Base-by-base conservation (phyloP, 1,140 invertebrate genomes). In the Lepidurus apus region DNA sequence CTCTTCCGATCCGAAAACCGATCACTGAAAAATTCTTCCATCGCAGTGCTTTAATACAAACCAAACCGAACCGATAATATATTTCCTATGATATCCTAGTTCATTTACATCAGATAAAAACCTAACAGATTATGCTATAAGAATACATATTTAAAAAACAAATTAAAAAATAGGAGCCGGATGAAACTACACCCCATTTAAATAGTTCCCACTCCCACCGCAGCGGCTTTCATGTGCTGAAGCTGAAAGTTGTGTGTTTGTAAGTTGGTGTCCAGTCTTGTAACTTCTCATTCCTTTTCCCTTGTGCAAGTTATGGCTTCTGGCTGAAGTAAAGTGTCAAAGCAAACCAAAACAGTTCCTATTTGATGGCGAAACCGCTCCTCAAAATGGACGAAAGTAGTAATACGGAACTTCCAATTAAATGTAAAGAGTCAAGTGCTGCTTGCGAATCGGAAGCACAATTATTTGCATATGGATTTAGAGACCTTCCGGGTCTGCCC, bases 401-500 rank as follows among this genome's bases (percentile, higher is more conserved):
- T 17, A 65, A 5, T 13, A 65, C 6, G 1, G 53, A 65, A 21
- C 13, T 4, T 21, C n/a, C 1, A n/a, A 21, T 65, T 65, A 21
- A 65, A 13, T 13, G 17, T 65, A 65, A n/a, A 65, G 53, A 65
- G 53, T n/a, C 53, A 7, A 65, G 21, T 21, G 53, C 21, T 65
- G 17, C 13, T 13, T 65, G 53, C 13, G 21, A 65, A n/a, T 17
- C 53, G 17, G 53, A 65, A 65, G 53, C 8, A 21, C 53, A 8
- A n/a, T 65, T 65, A 65, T 65, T 65, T 21, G 53, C 53, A 8
- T 65, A 65, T 65, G 53, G 53, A 65, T 65, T 65, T 8, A 65
- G 53, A 65, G 53, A 65, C 53, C 53, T 65, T 65, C 53, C 53
- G 53, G 53, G 53, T 65, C 21, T 65, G 53, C 53, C 53, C 53